Evolutionary conservation across 2,888 invertebrate genomes (phyloP), one percentile per base, ranked within the genome.

Genomic region (Periphyllus acericola): DNA sequence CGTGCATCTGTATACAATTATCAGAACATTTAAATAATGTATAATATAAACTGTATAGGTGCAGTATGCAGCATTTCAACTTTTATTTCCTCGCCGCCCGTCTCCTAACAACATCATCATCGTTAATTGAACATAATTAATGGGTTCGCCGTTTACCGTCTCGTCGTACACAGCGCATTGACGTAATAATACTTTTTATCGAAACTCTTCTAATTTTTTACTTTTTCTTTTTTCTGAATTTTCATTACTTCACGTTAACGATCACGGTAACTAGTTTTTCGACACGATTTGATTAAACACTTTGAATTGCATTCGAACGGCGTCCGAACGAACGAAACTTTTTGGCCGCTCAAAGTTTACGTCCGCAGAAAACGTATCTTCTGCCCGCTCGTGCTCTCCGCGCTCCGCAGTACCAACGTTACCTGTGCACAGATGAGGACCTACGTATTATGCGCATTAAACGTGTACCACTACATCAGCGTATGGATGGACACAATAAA

Each of bases 71-170:
- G n/a, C 21, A 78, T 78, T 52, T 52, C 21, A 32, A 76, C 46
- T 76, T 76, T 78, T 52, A 32, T 46, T 78, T 52, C 52, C 32
- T 32, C 32, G 55, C 40, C 29, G 29, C 21, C 46, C 52, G 52
- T 52, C 8, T 11, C n/a, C 32, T 17, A 29, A 78, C 9, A 78
- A 52, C n/a, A 52, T 78, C 34, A 19, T 19, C 68, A 11, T 29
- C 40, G 52, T 78, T 78, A 78, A 78, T 78, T 78, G 78, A 32
- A 78, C 32, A 52, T 1, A 52, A 78, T 32, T 78, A 78, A 78
- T 78, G 78, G 52, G 52, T 78, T 78, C 60, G 46, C 11, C 25
- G 21, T 78, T 78, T 78, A 78, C 52, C 32, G 52, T 52, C 40
- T 78, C 29, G 21, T n/a, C 11, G 8, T 60, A 3, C n/a, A 8